A percentile compares a stretch with the other conserved stretches of the same genome.
Conservation (phyloP, 2,113 vertebrate species). For the Paedocypris sp. region DNA sequence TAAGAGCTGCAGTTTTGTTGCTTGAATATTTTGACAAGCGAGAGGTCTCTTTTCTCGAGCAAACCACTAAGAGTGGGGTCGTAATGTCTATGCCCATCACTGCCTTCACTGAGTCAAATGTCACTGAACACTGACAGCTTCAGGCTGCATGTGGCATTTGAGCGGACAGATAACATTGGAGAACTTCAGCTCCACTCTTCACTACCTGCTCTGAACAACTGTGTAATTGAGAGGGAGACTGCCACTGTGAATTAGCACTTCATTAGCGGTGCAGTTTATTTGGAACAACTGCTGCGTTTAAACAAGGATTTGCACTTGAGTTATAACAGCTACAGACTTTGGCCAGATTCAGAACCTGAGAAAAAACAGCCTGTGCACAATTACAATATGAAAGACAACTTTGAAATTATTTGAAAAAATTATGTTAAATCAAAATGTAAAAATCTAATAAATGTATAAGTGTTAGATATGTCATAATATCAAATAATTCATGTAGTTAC, state of each 20-base stretch:
- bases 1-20: not conserved
- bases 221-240: not conserved
- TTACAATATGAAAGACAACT: no score
- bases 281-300: no score
- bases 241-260: not conserved
- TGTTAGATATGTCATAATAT: no score
- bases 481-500: no score
- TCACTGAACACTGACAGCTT: slow-evolving; percentile 13
- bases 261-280: not conserved
- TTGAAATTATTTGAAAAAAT: no score
- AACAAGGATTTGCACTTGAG: not conserved
- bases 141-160: slow-evolving; percentile 21
- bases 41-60: not conserved
- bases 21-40: slow-evolving; percentile 25
- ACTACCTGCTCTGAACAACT: not conserved
- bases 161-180: not conserved
- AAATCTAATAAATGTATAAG: no score
- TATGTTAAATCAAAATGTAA: no score
- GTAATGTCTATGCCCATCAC: not conserved
- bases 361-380: no score
- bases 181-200: not conserved
- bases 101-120: slow-evolving; percentile 13
- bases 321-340: not conserved
- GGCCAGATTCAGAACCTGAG: not conserved
- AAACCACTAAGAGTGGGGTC: not conserved